Conservation (phyloP, 1,140 invertebrate species). For the Centruroides sculpturatus region DNA sequence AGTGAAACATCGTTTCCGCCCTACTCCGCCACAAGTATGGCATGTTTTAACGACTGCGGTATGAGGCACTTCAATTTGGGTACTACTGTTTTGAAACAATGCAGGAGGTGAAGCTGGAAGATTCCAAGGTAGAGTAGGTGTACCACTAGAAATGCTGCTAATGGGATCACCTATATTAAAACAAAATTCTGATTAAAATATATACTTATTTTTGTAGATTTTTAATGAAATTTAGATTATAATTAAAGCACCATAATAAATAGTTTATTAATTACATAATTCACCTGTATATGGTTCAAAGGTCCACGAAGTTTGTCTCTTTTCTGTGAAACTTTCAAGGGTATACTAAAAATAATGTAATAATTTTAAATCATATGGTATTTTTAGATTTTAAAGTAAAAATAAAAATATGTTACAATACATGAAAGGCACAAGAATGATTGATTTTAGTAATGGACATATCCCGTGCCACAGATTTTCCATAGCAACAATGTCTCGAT, state of each 20-base stretch:
- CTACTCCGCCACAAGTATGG: slow-evolving; percentile 37
- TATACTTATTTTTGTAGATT: not conserved
- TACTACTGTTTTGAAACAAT: slow-evolving; percentile 34
- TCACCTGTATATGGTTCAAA: slow-evolving; percentile 36
- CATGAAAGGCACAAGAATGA: slow-evolving; percentile 39
- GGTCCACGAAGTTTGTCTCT: slow-evolving; percentile 38
- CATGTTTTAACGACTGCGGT: slow-evolving; percentile 41
- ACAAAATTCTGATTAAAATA: not conserved
- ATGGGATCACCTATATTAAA: slow-evolving; percentile 30
- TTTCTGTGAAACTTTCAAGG: slow-evolving; percentile 43
- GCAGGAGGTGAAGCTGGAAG: slow-evolving; percentile 30
- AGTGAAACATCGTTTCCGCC: slow-evolving; percentile 34
- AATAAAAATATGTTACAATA: slow-evolving; percentile 23
- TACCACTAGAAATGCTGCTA: slow-evolving; percentile 33
- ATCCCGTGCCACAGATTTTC: slow-evolving; percentile 32
- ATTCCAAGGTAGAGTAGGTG: slow-evolving; percentile 40
- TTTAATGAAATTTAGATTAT: not conserved
- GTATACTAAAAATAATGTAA: slow-evolving; percentile 32
- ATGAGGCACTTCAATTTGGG: slow-evolving; percentile 38
- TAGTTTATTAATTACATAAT: not conserved
- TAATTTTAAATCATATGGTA: not conserved
- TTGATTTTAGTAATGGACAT: slow-evolving; percentile 36
- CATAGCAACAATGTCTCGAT: slow-evolving; percentile 40
- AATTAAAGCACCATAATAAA: not conserved
- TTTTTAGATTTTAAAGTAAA: not conserved